phyloP scores from a whole-genome alignment of 2,113 vertebrate species.

The Pelobates fuscus region DNA sequence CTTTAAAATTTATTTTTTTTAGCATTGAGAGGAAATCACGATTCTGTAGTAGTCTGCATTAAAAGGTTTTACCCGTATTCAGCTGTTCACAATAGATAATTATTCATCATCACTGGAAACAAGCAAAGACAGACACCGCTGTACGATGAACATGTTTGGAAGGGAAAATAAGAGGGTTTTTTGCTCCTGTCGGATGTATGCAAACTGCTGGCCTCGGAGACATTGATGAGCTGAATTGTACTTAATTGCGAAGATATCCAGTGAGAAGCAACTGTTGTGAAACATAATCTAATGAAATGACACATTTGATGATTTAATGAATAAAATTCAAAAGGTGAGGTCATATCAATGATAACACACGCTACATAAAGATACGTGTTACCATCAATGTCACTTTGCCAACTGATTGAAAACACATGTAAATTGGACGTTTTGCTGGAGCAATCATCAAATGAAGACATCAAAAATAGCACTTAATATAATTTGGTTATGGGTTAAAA shows the following conservation, averaged over 20 bases:
- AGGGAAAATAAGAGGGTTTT: constrained; percentile 3
- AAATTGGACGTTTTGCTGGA: no score
- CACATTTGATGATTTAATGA: no score
- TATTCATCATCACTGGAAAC: background rate
- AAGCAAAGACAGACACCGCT: background rate
- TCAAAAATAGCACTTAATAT: no score
- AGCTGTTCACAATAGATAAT: background rate
- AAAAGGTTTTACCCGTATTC: background rate
- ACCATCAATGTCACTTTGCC: no score
- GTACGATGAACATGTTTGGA: background rate
- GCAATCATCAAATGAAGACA: no score
- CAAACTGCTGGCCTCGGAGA: background rate
- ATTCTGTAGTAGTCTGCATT: background rate
- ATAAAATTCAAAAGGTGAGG: no score
- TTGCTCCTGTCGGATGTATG: background rate
- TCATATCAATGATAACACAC: no score
- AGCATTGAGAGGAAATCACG: no score
- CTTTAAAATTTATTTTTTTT: no score
- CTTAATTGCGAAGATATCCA: background rate
- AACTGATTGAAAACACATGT: no score
- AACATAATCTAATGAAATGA: background rate
- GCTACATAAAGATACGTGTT: no score
- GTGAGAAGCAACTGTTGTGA: constrained; percentile 10
- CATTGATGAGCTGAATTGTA: background rate
- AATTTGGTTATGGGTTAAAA: no score